Evolutionary conservation across 2,888 invertebrate species (phyloP), one percentile per base, ranked within the genome.

Genomic region (Pasiphila rectangulata): DNA sequence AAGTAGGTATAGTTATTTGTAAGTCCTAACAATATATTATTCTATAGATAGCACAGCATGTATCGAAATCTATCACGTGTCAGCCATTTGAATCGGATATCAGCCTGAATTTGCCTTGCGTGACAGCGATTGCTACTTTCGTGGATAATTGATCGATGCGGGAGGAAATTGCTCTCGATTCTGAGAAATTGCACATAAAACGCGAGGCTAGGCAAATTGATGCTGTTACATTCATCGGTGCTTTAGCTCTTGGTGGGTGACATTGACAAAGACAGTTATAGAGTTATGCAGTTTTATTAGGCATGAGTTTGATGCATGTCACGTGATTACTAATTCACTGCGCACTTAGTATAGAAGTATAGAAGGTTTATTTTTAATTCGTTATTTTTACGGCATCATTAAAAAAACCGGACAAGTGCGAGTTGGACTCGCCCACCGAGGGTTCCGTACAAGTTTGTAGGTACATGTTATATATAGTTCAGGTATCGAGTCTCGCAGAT

Each of bases 81-180:
- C 32, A 34, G 38, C 47, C 49, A 47, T 35, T 53, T 50, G 46
- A 39, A 36, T 54, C 45, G 27, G 48, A 51, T 45, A 51, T 40
- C 48, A 43, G 50, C 43, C 50, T 54, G 56, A 58, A 52, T 54
- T 54, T 29, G 46, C 52, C 38, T 56, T 48, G 58, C 48, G 46
- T 54, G 54, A 47, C 56, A 16, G 36, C 25, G 29, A 32, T 48
- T 37, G 34, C 42, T 46, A 46, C 53, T 56, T 51, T 37, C 46
- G 42, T 45, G 41, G 44, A 54, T 58, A 56, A 58, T 58, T 53
- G 42, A 52, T 38, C 30, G 10, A 53, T 49, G 53, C 46, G 53
- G 47, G 56, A 56, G 52, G 54, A 41, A 54, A 54, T 59, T 54
- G 30, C 48, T 37, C 46, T 54, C 39, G 36, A 46, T 56, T 46